Percentiles rank a stretch among this genome's conserved stretches.
phyloP scores from a whole-genome alignment of 2,797 vertebrate genomes.

The Artibeus lituratus region DNA sequence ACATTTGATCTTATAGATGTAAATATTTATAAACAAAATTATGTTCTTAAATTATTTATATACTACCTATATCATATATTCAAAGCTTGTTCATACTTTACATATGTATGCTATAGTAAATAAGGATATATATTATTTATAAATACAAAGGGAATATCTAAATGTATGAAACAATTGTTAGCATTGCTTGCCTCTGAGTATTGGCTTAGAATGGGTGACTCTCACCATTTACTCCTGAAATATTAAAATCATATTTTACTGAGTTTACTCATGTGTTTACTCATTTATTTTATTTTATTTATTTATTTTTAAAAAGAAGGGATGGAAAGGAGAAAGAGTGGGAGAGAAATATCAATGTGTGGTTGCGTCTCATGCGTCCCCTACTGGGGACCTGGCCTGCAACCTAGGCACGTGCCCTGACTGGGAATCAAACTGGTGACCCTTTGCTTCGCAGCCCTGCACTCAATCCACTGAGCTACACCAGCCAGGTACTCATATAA shows the following conservation, averaged over 20 bases:
- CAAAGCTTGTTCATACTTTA: not conserved
- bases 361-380: too few relatives aligned
- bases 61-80: not conserved
- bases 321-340: too few relatives aligned
- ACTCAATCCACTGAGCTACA: too few relatives aligned
- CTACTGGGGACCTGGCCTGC: too few relatives aligned
- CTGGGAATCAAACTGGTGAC: too few relatives aligned
- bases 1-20: not conserved
- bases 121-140: not conserved
- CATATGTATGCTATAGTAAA: not conserved
- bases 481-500: not conserved
- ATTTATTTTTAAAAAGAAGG: too few relatives aligned
- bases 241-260: slow-evolving; percentile 36
- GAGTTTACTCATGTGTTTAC: not conserved
- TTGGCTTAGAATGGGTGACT: not conserved
- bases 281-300: not conserved
- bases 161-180: not conserved
- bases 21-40: not conserved
- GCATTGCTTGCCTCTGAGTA: not conserved
- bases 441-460: too few relatives aligned
- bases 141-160: not conserved
- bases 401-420: too few relatives aligned
- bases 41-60: not conserved
- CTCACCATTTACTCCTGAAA: not conserved
- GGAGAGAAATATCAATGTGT: too few relatives aligned